These are phyloP conservation scores for Drosophila mayaguana DNA, from an alignment of 2,888 invertebrate species.

Conservation along the genomic window DNA sequence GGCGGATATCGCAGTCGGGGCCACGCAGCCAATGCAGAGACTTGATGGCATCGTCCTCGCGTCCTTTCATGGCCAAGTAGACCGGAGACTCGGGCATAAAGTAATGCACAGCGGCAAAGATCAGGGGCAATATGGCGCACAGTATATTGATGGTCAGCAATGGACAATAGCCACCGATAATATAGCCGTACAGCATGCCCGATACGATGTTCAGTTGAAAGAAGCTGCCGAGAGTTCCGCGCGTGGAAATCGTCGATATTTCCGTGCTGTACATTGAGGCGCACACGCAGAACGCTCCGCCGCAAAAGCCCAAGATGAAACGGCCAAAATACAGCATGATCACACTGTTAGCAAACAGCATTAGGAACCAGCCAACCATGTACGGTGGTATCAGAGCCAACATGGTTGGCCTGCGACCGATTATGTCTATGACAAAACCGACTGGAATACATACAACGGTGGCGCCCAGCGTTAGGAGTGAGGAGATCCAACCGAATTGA, in stretches of 20 bases:
- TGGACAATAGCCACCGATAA: constrained; percentile 85
- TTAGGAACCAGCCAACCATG: constrained; percentile 90
- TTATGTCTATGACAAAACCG: constrained; percentile 88
- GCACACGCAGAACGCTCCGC: constrained; percentile 91
- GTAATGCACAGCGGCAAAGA: constrained; percentile 89
- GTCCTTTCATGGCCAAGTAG: constrained; percentile 87
- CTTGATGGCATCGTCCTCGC: constrained; percentile 88
- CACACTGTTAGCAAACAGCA: constrained; percentile 89
- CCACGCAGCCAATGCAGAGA: constrained; percentile 91
- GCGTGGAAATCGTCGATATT: constrained; percentile 91
- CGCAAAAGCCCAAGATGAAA: constrained; percentile 75
- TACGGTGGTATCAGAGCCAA: constrained; percentile 87
- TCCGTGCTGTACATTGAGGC: constrained; percentile 94
- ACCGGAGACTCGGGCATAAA: constrained; percentile 95
- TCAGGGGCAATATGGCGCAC: constrained; percentile 85
- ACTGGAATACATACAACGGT: constrained; percentile 89
- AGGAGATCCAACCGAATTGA: constrained; percentile 89
- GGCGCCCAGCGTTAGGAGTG: constrained; percentile 89
- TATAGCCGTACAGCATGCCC: constrained; percentile 91
- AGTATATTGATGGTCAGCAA: constrained; percentile 65
- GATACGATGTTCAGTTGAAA: constrained; percentile 93
- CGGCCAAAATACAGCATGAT: constrained; percentile 76
- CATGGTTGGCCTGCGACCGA: constrained; percentile 89
- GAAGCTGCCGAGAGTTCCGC: constrained; percentile 93
- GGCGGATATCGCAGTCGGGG: constrained; percentile 87